Percentiles rank a stretch among this genome's conserved stretches.
phyloP scores from a whole-genome alignment of 2,888 invertebrate genomes.

The Zootermopsis nevadensis region DNA sequence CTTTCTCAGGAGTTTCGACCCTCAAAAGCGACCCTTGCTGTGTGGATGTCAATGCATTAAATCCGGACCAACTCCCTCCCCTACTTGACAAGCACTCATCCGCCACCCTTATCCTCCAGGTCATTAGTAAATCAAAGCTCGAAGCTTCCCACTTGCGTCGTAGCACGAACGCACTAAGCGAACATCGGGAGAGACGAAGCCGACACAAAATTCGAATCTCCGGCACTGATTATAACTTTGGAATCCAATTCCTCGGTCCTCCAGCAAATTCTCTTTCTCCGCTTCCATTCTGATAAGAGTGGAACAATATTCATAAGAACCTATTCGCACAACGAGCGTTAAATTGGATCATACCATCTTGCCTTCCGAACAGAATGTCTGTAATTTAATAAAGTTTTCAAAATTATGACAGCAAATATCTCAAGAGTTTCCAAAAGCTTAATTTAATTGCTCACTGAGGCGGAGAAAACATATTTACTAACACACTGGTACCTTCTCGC shows the following conservation, averaged over 20 bases:
- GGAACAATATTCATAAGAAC: background rate
- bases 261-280: no score
- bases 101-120: background rate
- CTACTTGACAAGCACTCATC: conserved; percentile 17
- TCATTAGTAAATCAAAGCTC: conserved; percentile 8
- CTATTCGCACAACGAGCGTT: background rate
- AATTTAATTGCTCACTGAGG: no score
- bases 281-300: no score
- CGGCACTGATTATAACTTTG: conserved; percentile 5
- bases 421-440: background rate
- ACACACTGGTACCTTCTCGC: no score
- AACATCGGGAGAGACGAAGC: background rate
- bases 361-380: background rate
- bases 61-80: background rate
- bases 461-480: no score
- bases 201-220: background rate
- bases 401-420: background rate
- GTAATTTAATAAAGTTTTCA: background rate
- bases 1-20: background rate
- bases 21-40: background rate
- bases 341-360: background rate
- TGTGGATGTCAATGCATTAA: conserved; percentile 5
- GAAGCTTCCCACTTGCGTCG: no score
- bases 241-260: background rate
- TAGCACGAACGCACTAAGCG: no score